phyloP scores from a whole-genome alignment of 2,888 invertebrate genomes.

The Frankliniella intonsa region DNA sequence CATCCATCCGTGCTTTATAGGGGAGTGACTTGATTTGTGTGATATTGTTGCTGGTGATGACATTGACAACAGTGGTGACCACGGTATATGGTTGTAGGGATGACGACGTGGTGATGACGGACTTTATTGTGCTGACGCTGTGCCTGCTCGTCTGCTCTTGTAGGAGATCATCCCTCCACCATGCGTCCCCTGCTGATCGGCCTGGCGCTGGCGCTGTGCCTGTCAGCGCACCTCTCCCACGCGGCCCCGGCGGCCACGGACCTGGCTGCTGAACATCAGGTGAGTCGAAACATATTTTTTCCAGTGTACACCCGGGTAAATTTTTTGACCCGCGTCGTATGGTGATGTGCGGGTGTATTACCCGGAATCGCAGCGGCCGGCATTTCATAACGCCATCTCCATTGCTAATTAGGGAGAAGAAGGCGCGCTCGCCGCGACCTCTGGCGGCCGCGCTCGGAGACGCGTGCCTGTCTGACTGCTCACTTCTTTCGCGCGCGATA shows the following conservation, averaged over 20 bases:
- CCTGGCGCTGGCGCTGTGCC: slow-evolving; percentile 3
- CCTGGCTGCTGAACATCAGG: not conserved
- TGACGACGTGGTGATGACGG: not conserved
- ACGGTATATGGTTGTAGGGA: no score
- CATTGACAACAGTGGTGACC: not conserved
- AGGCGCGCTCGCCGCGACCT: no score
- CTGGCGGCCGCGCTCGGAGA: no score
- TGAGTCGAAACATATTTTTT: not conserved
- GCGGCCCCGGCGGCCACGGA: slow-evolving; percentile 5
- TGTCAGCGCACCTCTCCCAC: not conserved
- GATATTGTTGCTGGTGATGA: not conserved
- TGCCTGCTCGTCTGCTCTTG: not conserved
- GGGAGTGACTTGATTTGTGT: not conserved
- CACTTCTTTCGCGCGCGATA: no score
- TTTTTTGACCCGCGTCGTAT: no score
- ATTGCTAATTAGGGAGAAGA: no score
- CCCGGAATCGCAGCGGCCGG: no score
- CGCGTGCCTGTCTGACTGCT: no score
- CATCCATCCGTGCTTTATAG: no score
- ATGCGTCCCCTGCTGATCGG: slow-evolving; percentile 1
- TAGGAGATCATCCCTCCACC: not conserved
- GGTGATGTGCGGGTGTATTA: no score
- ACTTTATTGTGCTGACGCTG: not conserved
- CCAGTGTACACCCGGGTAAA: not conserved
- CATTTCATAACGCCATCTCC: no score